Percentiles rank a stretch among this genome's conserved stretches.
phyloP scores from a whole-genome alignment of 1,140 invertebrate genomes.

The Solenopsis invicta region DNA sequence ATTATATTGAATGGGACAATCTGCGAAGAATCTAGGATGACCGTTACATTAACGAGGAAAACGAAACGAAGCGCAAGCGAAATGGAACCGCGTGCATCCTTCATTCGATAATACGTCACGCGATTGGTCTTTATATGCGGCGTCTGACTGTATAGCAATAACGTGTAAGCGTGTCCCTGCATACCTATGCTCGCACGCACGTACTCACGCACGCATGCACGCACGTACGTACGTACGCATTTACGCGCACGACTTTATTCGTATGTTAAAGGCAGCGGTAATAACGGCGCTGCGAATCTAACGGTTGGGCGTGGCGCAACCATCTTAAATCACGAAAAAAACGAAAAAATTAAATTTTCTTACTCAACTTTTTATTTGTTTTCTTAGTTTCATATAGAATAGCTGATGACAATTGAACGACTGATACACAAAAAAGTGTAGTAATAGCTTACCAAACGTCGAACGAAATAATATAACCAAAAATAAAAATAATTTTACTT shows the following conservation, averaged over 20 bases:
- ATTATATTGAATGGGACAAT: constrained; percentile 9
- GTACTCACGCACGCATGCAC: not conserved
- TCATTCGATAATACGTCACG: constrained; percentile 51
- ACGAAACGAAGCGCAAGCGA: constrained; percentile 36
- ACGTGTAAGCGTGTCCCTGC: not conserved
- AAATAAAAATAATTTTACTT: no score
- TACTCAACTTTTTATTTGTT: not conserved
- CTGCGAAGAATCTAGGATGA: constrained; percentile 13
- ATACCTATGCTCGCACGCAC: constrained; percentile 19
- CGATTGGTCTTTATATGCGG: constrained; percentile 13
- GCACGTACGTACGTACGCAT: not conserved
- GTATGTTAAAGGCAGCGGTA: constrained; percentile 49
- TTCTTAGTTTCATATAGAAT: not conserved
- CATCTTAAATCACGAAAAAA: not conserved
- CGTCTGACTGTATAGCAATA: constrained; percentile 17
- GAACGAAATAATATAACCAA: no score
- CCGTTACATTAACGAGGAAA: constrained; percentile 49
- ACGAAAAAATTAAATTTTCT: not conserved
- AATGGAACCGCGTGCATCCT: constrained; percentile 52
- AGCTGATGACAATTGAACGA: not conserved
- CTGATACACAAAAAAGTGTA: not conserved
- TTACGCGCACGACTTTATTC: constrained; percentile 21
- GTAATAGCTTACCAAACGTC: no score
- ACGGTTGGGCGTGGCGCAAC: constrained; percentile 76
- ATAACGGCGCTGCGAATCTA: constrained; percentile 69